Base-by-base conservation (phyloP, 2,113 vertebrate genomes). In the Rousettus leschenaultii region DNA sequence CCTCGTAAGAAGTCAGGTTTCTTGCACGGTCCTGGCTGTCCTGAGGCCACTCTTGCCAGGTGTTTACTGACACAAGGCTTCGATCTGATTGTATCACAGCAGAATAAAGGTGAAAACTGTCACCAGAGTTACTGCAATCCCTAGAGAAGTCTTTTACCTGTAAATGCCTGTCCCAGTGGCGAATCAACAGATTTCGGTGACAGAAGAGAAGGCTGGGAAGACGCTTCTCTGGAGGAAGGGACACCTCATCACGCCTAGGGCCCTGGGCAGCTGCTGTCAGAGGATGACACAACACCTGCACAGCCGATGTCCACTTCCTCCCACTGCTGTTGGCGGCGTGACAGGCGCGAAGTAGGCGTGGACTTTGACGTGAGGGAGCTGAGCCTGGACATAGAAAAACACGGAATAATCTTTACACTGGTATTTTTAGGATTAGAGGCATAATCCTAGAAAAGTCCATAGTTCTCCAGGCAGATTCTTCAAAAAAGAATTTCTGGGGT, bases 261-360 rank as follows among this genome's bases (percentile, higher is more conserved):
- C 71, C 15, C 15, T 7, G 1, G 53, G 74, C 68, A 45, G 59
- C 80, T 97, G 78, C 98, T 97, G 98, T 99, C 99, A 99, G 96
- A 99, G 99, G 96, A 99, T 99, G 91, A 99, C 98, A 61, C 99
- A 99, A 98, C 99, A 99, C 97, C 99, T 98, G 98, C 99, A 99
- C 95, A 99, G 98, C 93, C 99, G 99, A 96, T 99, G 99, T 61
- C 99, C 99, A 0, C 99, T 98, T 82, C 99, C 99, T 65, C 99
- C 99, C n/a, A 99, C 99, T 1, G 99, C 99, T 0, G 99, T 99
- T 5, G 99, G 99, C 2, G 99, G 99, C 4, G 99, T 99, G 63
- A 99, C 99, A 0, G 99, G 99, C 30, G 99, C 99, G 83, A 99
- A 99, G 98, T 99, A 99, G 97, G 99, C 99, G 0, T 99, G 99